These are phyloP conservation scores for Meganola albula DNA, from an alignment of 2,888 invertebrate species.

Conservation along the genomic window DNA sequence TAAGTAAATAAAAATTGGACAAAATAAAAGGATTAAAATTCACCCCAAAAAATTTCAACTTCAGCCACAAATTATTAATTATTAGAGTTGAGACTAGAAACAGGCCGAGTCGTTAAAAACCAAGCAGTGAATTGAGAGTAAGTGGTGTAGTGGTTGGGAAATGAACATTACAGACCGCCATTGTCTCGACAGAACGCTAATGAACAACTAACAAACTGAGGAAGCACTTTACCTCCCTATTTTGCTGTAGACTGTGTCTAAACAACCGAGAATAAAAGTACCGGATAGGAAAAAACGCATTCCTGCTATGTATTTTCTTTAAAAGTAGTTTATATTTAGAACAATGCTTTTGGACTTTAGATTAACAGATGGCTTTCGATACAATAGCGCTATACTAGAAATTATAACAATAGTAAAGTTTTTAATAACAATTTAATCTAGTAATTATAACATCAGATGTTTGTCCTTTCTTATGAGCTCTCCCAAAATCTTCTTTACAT, in stretches of 20 bases:
- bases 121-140: slow-evolving; percentile 17
- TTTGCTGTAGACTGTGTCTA: slow-evolving; percentile 15
- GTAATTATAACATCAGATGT: no score
- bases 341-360: no score
- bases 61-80: background rate
- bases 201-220: slow-evolving; percentile 46
- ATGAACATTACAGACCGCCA: slow-evolving; percentile 31
- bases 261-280: slow-evolving; percentile 17
- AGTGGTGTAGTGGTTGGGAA: slow-evolving; percentile 21
- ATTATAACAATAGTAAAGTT: no score
- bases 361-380: no score
- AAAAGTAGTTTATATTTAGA: no score
- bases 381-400: no score
- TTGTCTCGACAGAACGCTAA: slow-evolving; percentile 38
- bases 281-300: no score
- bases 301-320: no score
- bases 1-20: no score
- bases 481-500: no score
- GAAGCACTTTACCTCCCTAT: slow-evolving; percentile 30
- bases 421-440: no score
- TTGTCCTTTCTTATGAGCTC: no score
- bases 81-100: slow-evolving; percentile 10
- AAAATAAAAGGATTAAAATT: background rate
- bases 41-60: background rate
- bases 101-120: slow-evolving; percentile 14